phyloP scores from a whole-genome alignment of 2,797 vertebrate genomes.

The Syncerus caffer region DNA sequence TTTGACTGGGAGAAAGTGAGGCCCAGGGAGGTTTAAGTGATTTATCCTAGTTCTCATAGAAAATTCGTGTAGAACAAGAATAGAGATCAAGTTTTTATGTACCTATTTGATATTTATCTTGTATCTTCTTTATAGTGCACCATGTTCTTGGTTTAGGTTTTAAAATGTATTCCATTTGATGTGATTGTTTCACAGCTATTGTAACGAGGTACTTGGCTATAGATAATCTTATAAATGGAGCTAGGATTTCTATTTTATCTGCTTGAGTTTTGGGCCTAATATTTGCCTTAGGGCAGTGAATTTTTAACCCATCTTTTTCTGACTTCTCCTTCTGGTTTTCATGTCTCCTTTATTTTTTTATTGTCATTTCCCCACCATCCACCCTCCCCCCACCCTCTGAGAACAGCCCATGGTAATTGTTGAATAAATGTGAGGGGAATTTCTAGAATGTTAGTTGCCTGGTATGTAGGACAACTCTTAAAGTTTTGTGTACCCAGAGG shows the following conservation, averaged over 20 bases:
- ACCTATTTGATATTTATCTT: background rate
- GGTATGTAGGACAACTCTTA: background rate
- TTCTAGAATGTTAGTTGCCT: background rate
- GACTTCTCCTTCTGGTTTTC: background rate
- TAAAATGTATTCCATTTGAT: background rate
- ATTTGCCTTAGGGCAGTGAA: background rate
- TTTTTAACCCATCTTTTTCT: background rate
- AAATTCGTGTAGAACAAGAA: background rate
- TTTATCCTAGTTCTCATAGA: background rate
- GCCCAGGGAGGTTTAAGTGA: background rate
- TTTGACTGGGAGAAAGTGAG: background rate
- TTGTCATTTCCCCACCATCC: background rate
- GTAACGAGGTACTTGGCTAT: background rate
- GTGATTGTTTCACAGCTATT: background rate
- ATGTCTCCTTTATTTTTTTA: background rate
- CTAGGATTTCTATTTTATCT: background rate
- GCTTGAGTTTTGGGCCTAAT: background rate
- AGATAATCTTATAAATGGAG: background rate
- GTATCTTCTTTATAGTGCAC: background rate
- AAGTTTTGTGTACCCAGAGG: background rate
- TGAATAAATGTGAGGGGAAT: background rate
- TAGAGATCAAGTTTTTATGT: background rate
- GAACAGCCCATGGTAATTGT: background rate
- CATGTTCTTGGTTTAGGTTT: background rate
- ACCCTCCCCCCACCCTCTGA: accelerated